Percentiles rank a stretch among this genome's conserved stretches.
Evolutionary conservation across 1,140 invertebrate species (phyloP).

Genomic region (Rhopalosiphum padi): DNA sequence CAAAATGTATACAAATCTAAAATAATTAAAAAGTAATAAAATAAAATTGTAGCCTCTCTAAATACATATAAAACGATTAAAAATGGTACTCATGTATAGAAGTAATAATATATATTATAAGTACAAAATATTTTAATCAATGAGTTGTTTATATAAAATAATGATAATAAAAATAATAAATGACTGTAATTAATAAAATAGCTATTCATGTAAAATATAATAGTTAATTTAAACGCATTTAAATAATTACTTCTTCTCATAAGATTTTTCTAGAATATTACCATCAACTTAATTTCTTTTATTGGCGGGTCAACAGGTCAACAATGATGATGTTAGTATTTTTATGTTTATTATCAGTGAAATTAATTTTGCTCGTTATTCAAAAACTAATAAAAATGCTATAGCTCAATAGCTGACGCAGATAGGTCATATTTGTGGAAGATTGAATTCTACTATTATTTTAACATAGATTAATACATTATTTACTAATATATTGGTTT

Average conservation of each 20-base stretch:
- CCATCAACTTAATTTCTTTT: background rate
- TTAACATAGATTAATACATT: background rate
- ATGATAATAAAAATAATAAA: slow-evolving; percentile 17
- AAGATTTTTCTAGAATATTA: background rate
- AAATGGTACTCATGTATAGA: background rate
- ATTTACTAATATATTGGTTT: no score
- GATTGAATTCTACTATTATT: background rate
- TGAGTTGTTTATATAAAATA: background rate
- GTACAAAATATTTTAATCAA: background rate
- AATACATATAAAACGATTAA: background rate
- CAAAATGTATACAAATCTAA: background rate
- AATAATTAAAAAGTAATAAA: background rate
- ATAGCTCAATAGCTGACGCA: background rate
- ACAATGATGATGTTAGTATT: background rate
- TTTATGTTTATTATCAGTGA: background rate
- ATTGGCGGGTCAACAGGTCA: background rate
- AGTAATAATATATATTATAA: background rate
- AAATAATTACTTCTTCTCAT: background rate
- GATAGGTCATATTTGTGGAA: slow-evolving; percentile 9
- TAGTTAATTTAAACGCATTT: background rate
- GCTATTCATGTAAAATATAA: background rate
- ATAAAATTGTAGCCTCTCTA: background rate
- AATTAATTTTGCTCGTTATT: background rate
- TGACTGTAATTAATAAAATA: background rate
- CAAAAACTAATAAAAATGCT: slow-evolving; percentile 4